phyloP scores from a whole-genome alignment of 2,888 invertebrate species.

The Habroteleia sp. region DNA sequence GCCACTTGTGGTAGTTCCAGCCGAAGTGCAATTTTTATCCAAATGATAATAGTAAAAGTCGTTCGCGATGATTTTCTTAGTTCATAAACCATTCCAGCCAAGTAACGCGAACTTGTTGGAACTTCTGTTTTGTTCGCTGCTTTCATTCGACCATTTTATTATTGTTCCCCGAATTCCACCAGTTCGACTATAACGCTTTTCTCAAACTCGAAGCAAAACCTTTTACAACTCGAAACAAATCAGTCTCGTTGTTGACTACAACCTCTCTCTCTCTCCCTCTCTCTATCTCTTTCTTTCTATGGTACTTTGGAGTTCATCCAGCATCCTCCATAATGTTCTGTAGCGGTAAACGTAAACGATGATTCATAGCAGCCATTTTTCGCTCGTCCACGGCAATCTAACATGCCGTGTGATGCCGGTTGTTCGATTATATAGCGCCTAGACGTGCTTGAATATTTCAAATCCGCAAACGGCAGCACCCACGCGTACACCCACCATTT shows the following conservation, averaged over 20 bases:
- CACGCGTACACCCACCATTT: constrained; percentile 76
- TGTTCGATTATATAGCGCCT: constrained; percentile 52
- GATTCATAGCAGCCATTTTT: constrained; percentile 53
- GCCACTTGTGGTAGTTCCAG: no score
- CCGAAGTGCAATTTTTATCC: no score
- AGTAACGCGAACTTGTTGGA: no score
- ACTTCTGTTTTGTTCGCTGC: no score
- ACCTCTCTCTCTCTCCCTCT: background rate
- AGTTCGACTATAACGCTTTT: background rate
- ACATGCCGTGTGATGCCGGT: constrained; percentile 33
- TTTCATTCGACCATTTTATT: background rate
- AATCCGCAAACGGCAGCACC: constrained; percentile 62
- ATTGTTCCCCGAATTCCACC: background rate
- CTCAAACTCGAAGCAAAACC: background rate
- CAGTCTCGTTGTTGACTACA: background rate
- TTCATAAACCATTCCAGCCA: no score
- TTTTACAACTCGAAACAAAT: constrained; percentile 11
- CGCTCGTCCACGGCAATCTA: constrained; percentile 31
- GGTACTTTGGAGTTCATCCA: no score
- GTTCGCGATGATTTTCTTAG: no score
- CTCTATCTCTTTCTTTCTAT: no score
- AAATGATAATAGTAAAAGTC: no score
- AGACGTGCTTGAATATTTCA: constrained; percentile 63
- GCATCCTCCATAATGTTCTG: constrained; percentile 24
- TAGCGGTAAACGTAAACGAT: constrained; percentile 25